Evolutionary conservation across 2,113 vertebrate genomes (phyloP).

Genomic region (Sarotherodon lohbergeri): DNA sequence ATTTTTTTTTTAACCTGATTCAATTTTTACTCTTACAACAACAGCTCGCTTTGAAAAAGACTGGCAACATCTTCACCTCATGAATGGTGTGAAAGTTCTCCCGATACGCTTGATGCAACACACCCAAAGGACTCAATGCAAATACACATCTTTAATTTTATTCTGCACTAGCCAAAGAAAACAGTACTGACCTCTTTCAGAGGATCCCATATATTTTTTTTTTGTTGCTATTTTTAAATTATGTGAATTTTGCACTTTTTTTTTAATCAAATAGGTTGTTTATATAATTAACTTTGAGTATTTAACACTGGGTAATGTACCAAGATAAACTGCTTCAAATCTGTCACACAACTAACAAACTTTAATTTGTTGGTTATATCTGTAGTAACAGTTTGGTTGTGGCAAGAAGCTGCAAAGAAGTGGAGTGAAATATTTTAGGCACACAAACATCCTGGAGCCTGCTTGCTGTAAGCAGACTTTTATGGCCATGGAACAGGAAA

Average conservation of each 20-base stretch:
- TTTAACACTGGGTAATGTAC: background rate
- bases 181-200: background rate
- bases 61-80: background rate
- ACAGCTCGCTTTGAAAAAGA: background rate
- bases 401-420: background rate
- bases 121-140: background rate
- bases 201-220: background rate
- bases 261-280: conserved; percentile 32
- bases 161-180: background rate
- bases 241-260: conserved; percentile 24
- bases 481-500: background rate
- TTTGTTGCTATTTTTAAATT: background rate
- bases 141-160: background rate
- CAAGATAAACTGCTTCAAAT: background rate
- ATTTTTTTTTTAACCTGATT: background rate
- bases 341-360: background rate
- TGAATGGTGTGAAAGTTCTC: background rate
- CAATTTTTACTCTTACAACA: background rate
- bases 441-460: background rate
- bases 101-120: background rate
- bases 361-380: background rate
- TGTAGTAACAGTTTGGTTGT: background rate
- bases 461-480: background rate
- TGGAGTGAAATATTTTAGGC: background rate
- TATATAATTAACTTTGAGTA: background rate